Evolutionary conservation across 2,888 invertebrate species (phyloP), one percentile per base, ranked within the genome.

Genomic region (Noctua pronuba): DNA sequence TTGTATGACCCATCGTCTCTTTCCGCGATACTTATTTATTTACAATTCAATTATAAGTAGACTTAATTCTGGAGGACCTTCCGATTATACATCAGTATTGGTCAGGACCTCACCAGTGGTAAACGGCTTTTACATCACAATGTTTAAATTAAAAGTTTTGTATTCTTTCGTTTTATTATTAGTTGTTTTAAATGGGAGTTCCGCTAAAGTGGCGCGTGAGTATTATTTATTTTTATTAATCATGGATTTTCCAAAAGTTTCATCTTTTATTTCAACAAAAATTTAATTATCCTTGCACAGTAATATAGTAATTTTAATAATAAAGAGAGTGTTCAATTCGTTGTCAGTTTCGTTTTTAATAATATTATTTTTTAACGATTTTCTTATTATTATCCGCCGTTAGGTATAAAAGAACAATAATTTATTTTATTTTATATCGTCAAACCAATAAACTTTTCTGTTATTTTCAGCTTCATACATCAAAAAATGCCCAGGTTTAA

Each of bases 401-500:
- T 60, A 60, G 31, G 16, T 28, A 16, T 28, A 13, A 13, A 58
- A 58, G 18, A 31, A 21, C 4, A 21, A 28, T 13, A 55, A 2
- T 13, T 16, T 5, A 7, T 28, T 28, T 58, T 7, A 7, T 8
- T n/a, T n/a, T n/a, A 10, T 18, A 58, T 16, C 10, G 35, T 1
- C 10, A 21, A 18, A 10, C 4, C 0, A 21, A 21, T 3, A 21
- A 62, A 21, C 10, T 21, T 11, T 62, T 62, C 1, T 65, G 28
- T 65, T 28, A 41, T 41, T 41, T 64, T 66, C 62, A 84, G 88
- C 86, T n/a, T 67, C 84, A 8, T 88, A 89, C 83, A 92, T 95
- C 60, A 86, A 85, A 49, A 88, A 90, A 70, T 95, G 95, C 35
- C 92, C 92, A 2, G 92, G 90, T 0, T 79, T 93, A 4, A 93